Base-by-base conservation (phyloP, 2,888 invertebrate genomes). In the Cephus rjabovi region DNA sequence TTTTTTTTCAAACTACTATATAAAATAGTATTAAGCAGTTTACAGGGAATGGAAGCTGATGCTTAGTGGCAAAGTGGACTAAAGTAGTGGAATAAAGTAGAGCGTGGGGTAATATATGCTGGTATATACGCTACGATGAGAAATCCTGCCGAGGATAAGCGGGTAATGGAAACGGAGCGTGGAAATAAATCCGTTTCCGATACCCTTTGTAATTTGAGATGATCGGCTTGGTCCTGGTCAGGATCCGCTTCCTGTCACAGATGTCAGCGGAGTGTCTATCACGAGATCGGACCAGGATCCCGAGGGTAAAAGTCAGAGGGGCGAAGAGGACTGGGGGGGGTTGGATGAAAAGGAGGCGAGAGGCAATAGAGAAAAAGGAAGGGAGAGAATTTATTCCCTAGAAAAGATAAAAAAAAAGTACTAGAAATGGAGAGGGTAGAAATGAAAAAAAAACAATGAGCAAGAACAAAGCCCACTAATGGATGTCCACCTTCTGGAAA, bases 171-270 rank as follows among this genome's bases (percentile, higher is more conserved):
- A 82, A 77, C 82, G 34, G 80, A 82, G 87, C 83, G 86, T 75
- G 82, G 84, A 87, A 85, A 87, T 87, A 90, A 90, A 90, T 90
- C 90, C 90, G 88, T 88, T 89, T 89, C 86, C 89, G 87, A 91
- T 91, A 89, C 90, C 89, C 90, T 90, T 91, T 91, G 91, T 91
- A 91, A 91, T 91, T 91, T 88, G 91, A 91, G 91, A 91, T 89
- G 90, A 90, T 91, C 90, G 88, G 90, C 90, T 90, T 89, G 56
- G 87, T 82, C 85, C 76, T 80, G 82, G 79, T 83, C 86, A 77
- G 77, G 70, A 75, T 76, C 23, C 56, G 73, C 33, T 76, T 76
- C 73, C 34, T 31, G 40, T 75, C 69, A 40, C 56, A 37, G 75
- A 78, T 78, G 75, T 75, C 71, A 75, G 69, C 40, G 40, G 73